Base-by-base conservation (phyloP, 2,797 vertebrate species). In the Smutsia gigantea region DNA sequence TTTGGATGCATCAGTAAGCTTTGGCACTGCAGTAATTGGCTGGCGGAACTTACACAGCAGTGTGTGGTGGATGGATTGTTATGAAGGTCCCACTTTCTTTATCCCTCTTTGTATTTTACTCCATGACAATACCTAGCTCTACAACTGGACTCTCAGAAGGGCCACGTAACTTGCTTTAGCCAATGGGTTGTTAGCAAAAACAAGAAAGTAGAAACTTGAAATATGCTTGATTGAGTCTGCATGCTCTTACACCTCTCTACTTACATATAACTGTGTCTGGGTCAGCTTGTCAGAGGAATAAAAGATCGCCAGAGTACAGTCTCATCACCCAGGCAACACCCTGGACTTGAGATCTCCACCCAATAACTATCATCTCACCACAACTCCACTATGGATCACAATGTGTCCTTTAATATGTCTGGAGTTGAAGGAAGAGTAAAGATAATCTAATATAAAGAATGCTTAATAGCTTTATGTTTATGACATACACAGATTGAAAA, bases 281-380 rank as follows among this genome's bases (percentile, higher is more conserved):
- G 2, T 5, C 51, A 93, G 23, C 42, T 79, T 78, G 12, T 15
- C 25, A 25, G 21, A 71, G 9, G 82, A 79, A 46, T 18, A 9
- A 64, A 87, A 68, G 63, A n/a, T 55, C 10, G 53, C 2, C 25
- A 17, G n/a, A 37, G 6, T 12, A 55, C 3, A 69, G 27, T 53
- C 25, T 75, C 64, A 39, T 85, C 39, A 61, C 19, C 8, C 13
- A 31, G 39, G 17, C 12, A 34, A 55, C 4, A 8, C 21, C 27
- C 7, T 59, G 51, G 4, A 29, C 19, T 57, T 19, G 17, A 34
- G 3, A 96, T 18, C 7, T 5, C 11, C n/a, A 51, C 21, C 17
- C 21, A 83, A 15, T 0, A 39, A 23, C 25, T 11, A 39, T 27
- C 0, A 0, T 25, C 9, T 5, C 12, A 13, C 21, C 10, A n/a